Percentiles rank a stretch among this genome's conserved stretches.
These are phyloP conservation scores for Sesia apiformis DNA, from an alignment of 2,888 invertebrate genomes.

Conservation along the genomic window DNA sequence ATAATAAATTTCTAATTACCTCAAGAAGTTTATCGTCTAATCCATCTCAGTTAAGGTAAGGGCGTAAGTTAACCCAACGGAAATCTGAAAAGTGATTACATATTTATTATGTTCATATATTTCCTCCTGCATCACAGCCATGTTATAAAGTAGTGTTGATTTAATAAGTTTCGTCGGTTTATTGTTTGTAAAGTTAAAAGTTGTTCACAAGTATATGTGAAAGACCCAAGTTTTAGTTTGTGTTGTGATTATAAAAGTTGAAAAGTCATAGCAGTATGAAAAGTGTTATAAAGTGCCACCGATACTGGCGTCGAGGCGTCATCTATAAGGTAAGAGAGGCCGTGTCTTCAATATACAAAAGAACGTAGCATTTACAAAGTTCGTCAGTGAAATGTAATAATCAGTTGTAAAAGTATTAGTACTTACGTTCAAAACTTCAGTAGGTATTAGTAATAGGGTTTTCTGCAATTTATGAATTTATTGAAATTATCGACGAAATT, in stretches of 20 bases:
- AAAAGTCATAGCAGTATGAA: conserved; percentile 67
- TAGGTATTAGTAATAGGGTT: too few relatives aligned
- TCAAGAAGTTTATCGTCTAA: conserved; percentile 66
- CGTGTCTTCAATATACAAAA: conserved; percentile 70
- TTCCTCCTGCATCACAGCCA: conserved; percentile 73
- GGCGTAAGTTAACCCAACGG: conserved; percentile 69
- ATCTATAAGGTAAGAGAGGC: conserved; percentile 72
- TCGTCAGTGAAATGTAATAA: neutral
- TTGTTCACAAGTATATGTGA: conserved; percentile 71
- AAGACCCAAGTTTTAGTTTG: conserved; percentile 69
- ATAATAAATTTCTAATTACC: conserved; percentile 42
- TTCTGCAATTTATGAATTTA: too few relatives aligned
- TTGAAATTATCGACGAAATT: too few relatives aligned
- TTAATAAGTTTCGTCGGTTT: conserved; percentile 68
- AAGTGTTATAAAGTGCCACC: conserved; percentile 73
- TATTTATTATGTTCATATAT: conserved; percentile 64
- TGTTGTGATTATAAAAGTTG: conserved; percentile 68
- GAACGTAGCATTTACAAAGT: conserved; percentile 52
- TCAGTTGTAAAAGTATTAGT: neutral
- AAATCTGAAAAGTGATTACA: conserved; percentile 70
- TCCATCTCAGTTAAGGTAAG: conserved; percentile 71
- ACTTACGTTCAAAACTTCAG: too few relatives aligned
- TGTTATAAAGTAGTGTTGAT: conserved; percentile 70
- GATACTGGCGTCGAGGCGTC: conserved; percentile 70
- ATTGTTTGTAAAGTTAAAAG: conserved; percentile 61